Conservation (phyloP, 2,797 vertebrate species). For the Anniella stebbinsi region DNA sequence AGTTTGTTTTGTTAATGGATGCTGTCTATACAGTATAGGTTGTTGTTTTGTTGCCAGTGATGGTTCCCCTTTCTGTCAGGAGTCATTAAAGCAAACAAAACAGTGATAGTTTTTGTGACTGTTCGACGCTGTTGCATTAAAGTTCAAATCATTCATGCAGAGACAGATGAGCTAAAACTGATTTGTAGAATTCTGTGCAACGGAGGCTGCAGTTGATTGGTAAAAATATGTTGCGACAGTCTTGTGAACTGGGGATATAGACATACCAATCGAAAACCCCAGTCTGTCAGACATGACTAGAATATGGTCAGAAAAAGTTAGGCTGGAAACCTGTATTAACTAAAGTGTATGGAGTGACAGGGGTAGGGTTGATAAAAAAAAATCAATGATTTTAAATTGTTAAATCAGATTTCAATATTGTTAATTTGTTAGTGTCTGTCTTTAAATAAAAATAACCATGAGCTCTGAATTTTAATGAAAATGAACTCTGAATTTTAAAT, state of each 20-base stretch:
- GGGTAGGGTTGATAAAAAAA: no score
- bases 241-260: not conserved
- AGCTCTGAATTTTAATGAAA: no score
- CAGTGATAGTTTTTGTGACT: not conserved
- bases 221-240: not conserved
- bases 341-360: no score
- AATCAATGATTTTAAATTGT: no score
- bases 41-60: no score
- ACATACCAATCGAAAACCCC: not conserved
- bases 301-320: no score
- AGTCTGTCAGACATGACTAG: no score
- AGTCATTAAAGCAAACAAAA: not conserved
- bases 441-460: no score
- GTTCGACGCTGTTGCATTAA: not conserved
- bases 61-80: not conserved
- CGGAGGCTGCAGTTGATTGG: not conserved
- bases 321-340: no score
- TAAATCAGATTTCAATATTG: not conserved
- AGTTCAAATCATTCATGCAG: not conserved
- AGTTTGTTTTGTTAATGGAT: not conserved
- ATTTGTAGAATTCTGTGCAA: not conserved
- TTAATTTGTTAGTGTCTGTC: not conserved
- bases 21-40: no score
- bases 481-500: no score
- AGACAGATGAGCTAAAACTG: not conserved